These are phyloP conservation scores for Marisa cornuarietis DNA, from an alignment of 1,140 invertebrate species.

Conservation along the genomic window DNA sequence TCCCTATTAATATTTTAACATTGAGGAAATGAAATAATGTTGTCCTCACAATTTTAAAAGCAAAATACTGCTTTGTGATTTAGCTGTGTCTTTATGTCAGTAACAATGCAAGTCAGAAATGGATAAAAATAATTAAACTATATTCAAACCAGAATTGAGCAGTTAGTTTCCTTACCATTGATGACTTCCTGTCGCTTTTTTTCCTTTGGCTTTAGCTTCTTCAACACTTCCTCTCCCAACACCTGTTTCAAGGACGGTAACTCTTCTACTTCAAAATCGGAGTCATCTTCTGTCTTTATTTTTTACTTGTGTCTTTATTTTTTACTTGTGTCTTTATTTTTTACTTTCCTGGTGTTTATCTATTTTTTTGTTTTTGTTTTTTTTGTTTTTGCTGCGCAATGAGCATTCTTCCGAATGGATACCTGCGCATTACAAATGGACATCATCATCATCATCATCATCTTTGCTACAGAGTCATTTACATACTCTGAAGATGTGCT, in stretches of 20 bases:
- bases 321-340: too few species aligned
- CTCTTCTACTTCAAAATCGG: constrained; percentile 84
- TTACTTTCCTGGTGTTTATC: too few species aligned
- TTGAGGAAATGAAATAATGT: neutral
- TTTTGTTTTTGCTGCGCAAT: too few species aligned
- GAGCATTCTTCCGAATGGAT: too few species aligned
- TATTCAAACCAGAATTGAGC: too few species aligned
- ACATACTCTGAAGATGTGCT: constrained; percentile 71
- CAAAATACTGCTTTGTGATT: too few species aligned
- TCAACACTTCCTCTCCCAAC: constrained; percentile 78
- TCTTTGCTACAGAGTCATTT: constrained; percentile 52
- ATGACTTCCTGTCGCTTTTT: constrained; percentile 97
- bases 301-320: too few species aligned
- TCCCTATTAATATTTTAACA: neutral
- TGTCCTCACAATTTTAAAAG: too few species aligned
- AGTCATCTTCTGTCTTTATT: constrained; percentile 74
- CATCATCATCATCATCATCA: too few species aligned
- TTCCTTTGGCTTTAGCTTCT: constrained; percentile 77
- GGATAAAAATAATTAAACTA: too few species aligned
- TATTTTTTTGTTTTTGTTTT: too few species aligned
- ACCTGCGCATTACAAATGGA: too few species aligned
- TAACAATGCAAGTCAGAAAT: neutral
- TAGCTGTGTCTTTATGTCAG: neutral
- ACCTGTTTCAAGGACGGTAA: constrained; percentile 81
- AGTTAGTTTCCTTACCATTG: constrained; percentile 76